phyloP scores from a whole-genome alignment of 2,888 invertebrate genomes.

The Ophion ellenae region DNA sequence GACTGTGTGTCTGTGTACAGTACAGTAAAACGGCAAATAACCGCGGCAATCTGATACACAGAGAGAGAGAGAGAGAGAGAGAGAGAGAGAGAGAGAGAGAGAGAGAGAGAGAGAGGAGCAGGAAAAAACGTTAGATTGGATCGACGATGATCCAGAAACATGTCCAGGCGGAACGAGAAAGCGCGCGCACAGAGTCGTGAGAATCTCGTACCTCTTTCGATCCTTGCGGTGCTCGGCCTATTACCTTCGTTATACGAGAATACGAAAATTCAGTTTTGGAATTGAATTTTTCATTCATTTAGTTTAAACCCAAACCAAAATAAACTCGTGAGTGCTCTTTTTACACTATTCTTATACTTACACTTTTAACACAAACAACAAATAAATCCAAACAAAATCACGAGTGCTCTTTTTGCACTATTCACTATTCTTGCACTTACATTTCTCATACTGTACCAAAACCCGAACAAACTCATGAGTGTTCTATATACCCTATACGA shows the following conservation, averaged over 20 bases:
- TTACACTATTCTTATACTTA: too few relatives aligned
- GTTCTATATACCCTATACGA: too few relatives aligned
- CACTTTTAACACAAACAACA: too few relatives aligned
- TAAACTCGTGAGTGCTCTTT: too few relatives aligned
- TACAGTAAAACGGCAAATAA: slow-evolving; percentile 16
- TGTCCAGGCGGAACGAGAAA: slow-evolving; percentile 57
- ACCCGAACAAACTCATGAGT: too few relatives aligned
- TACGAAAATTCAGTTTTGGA: slow-evolving; percentile 3
- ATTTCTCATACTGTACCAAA: too few relatives aligned
- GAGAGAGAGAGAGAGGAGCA: slow-evolving; percentile 5
- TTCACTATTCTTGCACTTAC: too few relatives aligned
- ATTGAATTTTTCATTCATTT: not conserved
- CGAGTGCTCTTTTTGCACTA: too few relatives aligned
- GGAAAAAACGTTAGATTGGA: slow-evolving; percentile 37
- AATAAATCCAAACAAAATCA: too few relatives aligned
- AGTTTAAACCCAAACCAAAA: not conserved
- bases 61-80: not conserved
- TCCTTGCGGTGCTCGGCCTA: slow-evolving; percentile 17
- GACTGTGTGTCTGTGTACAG: not conserved
- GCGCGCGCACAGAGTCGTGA: slow-evolving; percentile 44
- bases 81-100: slow-evolving; percentile 7
- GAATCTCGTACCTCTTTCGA: slow-evolving; percentile 36
- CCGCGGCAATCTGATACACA: slow-evolving; percentile 4
- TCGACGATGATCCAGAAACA: slow-evolving; percentile 61
- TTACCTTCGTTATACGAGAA: slow-evolving; percentile 1